Evolutionary conservation across 2,888 invertebrate genomes (phyloP).

Genomic region (Ormyrus rosae): DNA sequence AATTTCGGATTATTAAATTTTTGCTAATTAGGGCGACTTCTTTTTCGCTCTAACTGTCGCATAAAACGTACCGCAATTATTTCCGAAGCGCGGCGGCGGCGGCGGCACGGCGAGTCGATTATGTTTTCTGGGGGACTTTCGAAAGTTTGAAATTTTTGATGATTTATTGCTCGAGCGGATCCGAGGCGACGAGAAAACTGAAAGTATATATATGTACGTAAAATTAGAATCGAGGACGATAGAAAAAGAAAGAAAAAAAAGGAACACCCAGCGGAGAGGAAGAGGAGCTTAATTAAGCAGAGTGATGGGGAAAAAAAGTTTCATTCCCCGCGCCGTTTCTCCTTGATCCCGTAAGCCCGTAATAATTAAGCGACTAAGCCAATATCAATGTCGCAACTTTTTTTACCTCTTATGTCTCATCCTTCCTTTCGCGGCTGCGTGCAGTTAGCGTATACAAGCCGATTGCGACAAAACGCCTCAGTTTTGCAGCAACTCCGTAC

Average conservation of each 20-base stretch:
- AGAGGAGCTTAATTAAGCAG: conserved; percentile 1
- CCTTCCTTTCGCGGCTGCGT: background rate
- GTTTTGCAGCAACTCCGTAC: conserved; percentile 35
- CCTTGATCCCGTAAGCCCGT: background rate
- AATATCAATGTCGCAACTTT: conserved; percentile 26
- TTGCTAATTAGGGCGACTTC: background rate
- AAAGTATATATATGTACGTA: no score
- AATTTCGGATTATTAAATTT: background rate
- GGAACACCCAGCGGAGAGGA: background rate
- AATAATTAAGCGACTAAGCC: background rate
- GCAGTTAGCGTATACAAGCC: conserved; percentile 9
- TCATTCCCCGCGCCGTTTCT: conserved; percentile 1
- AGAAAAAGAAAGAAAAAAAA: conserved; percentile 6
- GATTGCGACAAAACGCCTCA: conserved; percentile 53
- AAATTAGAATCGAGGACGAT: no score
- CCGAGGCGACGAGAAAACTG: background rate
- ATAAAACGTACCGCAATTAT: background rate
- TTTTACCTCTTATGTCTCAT: background rate
- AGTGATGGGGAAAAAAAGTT: no score
- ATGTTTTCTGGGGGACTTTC: conserved; percentile 16
- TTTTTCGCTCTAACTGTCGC: background rate
- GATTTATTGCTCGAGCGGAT: conserved; percentile 2
- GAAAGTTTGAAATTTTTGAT: conserved; percentile 24
- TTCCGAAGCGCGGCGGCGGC: background rate
- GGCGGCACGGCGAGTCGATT: background rate